These are phyloP conservation scores for Laticauda laticaudata DNA, from an alignment of 2,113 vertebrate genomes.

Conservation along the genomic window DNA sequence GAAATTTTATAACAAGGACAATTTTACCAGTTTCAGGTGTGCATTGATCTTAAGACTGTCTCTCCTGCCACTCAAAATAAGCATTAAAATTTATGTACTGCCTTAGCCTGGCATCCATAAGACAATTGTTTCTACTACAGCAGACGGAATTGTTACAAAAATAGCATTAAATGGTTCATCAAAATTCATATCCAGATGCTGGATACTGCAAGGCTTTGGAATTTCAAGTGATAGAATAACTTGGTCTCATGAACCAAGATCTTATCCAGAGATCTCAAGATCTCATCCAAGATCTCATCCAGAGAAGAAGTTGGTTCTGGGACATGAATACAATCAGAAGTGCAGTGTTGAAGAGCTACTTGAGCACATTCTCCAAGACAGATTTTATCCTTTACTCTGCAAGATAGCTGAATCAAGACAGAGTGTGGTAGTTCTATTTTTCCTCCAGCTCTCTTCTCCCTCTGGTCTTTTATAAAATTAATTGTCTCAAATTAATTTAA, in stretches of 20 bases:
- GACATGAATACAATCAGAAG: neutral
- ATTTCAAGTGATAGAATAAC: neutral
- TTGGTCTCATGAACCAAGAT: neutral
- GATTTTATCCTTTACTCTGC: neutral
- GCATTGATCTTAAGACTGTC: neutral
- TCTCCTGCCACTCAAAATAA: neutral
- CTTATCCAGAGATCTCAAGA: neutral
- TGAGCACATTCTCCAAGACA: neutral
- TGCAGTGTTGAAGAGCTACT: neutral
- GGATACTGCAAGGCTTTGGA: neutral
- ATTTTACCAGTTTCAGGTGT: neutral
- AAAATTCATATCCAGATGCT: neutral
- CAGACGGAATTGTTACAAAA: neutral
- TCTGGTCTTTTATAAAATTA: constrained; percentile 33
- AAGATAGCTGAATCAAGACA: neutral
- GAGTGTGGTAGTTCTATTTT: neutral
- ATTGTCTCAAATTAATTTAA: constrained; percentile 57
- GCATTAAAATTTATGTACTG: neutral
- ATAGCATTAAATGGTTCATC: neutral
- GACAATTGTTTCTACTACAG: neutral
- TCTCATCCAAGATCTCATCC: neutral
- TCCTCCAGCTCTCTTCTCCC: neutral
- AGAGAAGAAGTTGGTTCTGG: neutral
- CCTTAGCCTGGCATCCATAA: neutral
- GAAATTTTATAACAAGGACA: neutral